Evolutionary conservation across 2,888 invertebrate species (phyloP).

Genomic region (Tenthredo notha): DNA sequence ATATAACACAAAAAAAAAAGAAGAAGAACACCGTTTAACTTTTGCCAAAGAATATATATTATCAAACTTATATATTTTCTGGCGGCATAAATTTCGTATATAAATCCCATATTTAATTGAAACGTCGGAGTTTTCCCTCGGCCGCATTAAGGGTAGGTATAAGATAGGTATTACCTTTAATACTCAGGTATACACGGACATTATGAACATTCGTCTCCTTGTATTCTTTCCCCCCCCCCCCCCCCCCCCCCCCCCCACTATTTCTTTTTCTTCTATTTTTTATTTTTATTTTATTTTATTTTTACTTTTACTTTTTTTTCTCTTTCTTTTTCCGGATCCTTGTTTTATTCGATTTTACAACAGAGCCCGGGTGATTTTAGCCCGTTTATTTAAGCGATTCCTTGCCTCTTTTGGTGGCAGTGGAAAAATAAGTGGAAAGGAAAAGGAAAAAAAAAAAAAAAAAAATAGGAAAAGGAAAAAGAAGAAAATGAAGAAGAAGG

Average conservation of each 20-base stretch:
- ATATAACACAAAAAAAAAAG: background rate
- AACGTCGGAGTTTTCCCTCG: background rate
- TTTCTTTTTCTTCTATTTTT: background rate
- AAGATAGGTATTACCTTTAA: background rate
- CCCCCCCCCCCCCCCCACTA: too few species aligned
- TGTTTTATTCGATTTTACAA: background rate
- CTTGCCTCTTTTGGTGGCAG: background rate
- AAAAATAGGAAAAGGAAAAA: background rate
- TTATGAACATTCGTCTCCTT: background rate
- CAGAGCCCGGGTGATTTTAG: constrained; percentile 16
- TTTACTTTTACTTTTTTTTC: background rate
- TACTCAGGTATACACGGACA: background rate
- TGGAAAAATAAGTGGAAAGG: background rate
- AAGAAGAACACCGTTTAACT: background rate
- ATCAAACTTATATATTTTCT: background rate
- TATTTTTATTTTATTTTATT: background rate
- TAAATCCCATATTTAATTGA: background rate
- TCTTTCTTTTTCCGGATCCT: background rate
- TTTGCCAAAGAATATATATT: background rate
- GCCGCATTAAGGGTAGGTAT: background rate
- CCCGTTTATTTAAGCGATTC: constrained; percentile 34
- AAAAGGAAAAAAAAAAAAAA: background rate
- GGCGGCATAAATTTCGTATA: background rate
- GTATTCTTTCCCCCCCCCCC: too few species aligned
- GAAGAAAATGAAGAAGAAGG: background rate